Percentiles rank a stretch among this genome's conserved stretches.
Conservation (phyloP, 2,888 invertebrate species). For the Ceriagrion tenellum region DNA sequence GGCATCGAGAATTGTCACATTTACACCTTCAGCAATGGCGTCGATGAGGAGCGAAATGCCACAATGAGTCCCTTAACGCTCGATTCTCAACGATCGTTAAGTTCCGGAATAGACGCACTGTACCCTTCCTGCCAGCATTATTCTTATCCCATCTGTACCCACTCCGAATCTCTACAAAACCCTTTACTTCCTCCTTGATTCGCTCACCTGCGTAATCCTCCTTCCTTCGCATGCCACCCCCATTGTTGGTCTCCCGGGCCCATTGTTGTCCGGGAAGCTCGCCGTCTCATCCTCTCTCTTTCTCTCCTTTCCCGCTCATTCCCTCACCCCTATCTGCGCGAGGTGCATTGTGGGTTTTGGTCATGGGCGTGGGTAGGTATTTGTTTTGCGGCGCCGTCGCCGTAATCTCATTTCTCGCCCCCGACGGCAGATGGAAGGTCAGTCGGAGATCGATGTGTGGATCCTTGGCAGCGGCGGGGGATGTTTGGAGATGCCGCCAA, state of each 20-base stretch:
- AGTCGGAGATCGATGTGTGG: background rate
- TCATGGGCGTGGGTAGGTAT: background rate
- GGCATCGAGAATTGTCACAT: no score
- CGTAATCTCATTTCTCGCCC: conserved; percentile 8
- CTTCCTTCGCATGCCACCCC: background rate
- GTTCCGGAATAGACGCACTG: no score
- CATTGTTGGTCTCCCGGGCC: background rate
- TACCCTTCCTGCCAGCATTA: background rate
- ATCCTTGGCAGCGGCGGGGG: background rate
- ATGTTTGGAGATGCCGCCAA: conserved; percentile 6
- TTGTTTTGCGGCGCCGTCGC: conserved; percentile 15
- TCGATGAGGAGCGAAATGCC: no score
- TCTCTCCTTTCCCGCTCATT: background rate
- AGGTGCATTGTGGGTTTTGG: background rate
- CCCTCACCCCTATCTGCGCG: background rate
- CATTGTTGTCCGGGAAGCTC: background rate
- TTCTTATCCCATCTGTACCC: background rate
- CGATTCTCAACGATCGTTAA: no score
- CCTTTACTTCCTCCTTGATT: background rate
- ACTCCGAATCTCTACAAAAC: background rate
- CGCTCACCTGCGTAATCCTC: background rate
- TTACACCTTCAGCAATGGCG: no score
- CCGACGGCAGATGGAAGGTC: conserved; percentile 17
- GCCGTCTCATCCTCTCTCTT: background rate
- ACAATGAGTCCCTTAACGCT: no score